phyloP scores from a whole-genome alignment of 2,888 invertebrate species.

The Chironomus tentans region DNA sequence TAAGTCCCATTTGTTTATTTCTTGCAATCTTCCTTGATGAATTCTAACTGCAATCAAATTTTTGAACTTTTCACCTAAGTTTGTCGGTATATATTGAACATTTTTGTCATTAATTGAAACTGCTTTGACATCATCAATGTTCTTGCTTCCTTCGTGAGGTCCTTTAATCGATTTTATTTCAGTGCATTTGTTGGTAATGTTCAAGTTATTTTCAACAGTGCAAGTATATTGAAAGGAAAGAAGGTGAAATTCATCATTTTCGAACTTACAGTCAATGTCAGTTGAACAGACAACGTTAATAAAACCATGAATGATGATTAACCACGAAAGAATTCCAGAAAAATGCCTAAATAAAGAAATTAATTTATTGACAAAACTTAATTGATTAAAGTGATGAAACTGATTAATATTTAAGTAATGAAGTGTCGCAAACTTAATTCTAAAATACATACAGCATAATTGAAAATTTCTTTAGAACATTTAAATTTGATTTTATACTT shows the following conservation, averaged over 20 bases:
- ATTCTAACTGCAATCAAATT: not conserved
- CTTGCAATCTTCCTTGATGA: not conserved
- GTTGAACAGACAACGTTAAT: too few species aligned
- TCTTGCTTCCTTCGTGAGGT: not conserved
- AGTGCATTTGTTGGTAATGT: not conserved
- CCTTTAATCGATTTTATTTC: not conserved
- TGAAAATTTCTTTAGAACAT: too few species aligned
- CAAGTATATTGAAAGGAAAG: not conserved
- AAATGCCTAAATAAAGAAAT: too few species aligned
- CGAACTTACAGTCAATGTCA: not conserved
- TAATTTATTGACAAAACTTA: too few species aligned
- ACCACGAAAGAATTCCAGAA: too few species aligned
- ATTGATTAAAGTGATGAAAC: too few species aligned
- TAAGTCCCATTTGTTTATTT: not conserved
- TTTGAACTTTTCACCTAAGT: not conserved
- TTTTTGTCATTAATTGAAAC: not conserved
- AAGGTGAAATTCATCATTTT: too few species aligned
- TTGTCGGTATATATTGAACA: not conserved
- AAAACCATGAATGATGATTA: too few species aligned
- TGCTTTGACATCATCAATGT: not conserved
- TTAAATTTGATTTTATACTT: too few species aligned
- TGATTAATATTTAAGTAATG: too few species aligned
- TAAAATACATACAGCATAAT: too few species aligned
- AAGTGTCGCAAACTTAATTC: too few species aligned
- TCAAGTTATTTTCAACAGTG: not conserved